These are phyloP conservation scores for Rhabdophis nuchalis DNA, from an alignment of 2,797 vertebrate genomes.

Conservation along the genomic window DNA sequence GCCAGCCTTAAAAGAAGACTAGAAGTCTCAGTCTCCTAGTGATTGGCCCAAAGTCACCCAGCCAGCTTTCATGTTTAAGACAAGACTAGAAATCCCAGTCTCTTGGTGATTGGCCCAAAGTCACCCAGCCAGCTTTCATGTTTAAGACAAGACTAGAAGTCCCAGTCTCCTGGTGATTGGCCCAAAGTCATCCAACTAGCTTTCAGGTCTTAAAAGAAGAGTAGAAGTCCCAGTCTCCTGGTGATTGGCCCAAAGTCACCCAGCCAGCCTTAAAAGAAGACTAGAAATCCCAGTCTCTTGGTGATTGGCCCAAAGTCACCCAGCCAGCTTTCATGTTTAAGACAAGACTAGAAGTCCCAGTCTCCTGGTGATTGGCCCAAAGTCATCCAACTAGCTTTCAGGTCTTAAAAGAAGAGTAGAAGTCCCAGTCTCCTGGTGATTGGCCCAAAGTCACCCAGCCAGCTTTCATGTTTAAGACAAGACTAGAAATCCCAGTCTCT, in stretches of 20 bases:
- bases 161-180: too few relatives aligned
- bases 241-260: background rate
- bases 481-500: too few relatives aligned
- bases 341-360: background rate
- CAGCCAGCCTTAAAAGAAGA: fast-evolving
- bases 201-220: fast-evolving
- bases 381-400: too few relatives aligned
- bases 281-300: background rate
- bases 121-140: too few relatives aligned
- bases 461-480: too few relatives aligned
- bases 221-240: background rate
- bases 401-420: too few relatives aligned
- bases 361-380: too few relatives aligned
- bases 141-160: too few relatives aligned
- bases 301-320: background rate
- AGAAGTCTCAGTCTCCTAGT: background rate
- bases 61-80: background rate
- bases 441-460: too few relatives aligned
- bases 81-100: background rate
- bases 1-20: fast-evolving
- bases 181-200: too few relatives aligned
- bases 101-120: too few relatives aligned
- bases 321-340: background rate
- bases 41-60: background rate
- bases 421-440: background rate